Evolutionary conservation across 1,140 invertebrate genomes (phyloP).

Genomic region (Aphis craccivora): DNA sequence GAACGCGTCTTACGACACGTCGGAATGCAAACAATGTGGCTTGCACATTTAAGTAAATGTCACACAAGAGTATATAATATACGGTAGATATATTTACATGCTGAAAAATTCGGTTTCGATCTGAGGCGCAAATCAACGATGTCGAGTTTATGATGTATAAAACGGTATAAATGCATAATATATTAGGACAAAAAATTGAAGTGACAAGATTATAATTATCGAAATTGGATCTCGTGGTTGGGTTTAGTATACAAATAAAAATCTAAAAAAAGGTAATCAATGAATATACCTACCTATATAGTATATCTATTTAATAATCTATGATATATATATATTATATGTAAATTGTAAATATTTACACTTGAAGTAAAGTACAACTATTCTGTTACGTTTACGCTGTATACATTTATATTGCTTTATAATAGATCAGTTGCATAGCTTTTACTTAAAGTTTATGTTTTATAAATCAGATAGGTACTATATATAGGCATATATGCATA

Average conservation of each 20-base stretch:
- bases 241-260: background rate
- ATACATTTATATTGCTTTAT: too few relatives aligned
- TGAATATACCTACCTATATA: background rate
- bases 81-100: background rate
- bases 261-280: background rate
- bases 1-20: background rate
- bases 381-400: too few relatives aligned
- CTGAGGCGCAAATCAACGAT: background rate
- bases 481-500: too few relatives aligned
- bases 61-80: background rate
- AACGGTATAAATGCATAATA: background rate
- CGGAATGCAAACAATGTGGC: background rate
- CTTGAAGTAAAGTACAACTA: too few relatives aligned
- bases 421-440: too few relatives aligned
- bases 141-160: background rate
- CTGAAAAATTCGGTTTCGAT: background rate
- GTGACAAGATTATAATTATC: background rate
- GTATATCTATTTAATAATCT: background rate
- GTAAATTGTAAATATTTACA: too few relatives aligned
- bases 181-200: background rate
- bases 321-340: background rate
- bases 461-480: background rate
- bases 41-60: background rate
- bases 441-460: too few relatives aligned
- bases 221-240: background rate